Evolutionary conservation across 2,888 invertebrate species (phyloP).

Genomic region (Anthrax anthrax): DNA sequence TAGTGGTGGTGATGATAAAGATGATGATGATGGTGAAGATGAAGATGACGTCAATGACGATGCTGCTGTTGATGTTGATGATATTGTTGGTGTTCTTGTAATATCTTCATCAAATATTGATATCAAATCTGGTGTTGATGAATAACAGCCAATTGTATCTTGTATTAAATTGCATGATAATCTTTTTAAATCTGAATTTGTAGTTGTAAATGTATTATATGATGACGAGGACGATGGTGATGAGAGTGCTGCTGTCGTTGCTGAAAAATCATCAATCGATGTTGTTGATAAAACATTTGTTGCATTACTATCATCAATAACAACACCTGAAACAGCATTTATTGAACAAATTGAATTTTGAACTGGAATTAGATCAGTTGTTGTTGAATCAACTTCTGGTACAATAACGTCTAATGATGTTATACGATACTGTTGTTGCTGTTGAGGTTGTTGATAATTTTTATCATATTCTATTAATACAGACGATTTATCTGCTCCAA

Average conservation of each 20-base stretch:
- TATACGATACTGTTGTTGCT: background rate
- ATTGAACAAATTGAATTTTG: background rate
- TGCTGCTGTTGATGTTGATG: conserved; percentile 8
- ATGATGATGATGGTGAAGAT: background rate
- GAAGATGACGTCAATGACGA: background rate
- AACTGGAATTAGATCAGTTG: conserved; percentile 11
- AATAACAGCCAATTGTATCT: conserved; percentile 3
- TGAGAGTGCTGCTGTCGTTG: conserved; percentile 12
- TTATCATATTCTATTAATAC: background rate
- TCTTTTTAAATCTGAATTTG: conserved; percentile 1
- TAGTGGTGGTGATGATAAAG: background rate
- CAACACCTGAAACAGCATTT: background rate
- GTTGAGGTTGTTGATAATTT: background rate
- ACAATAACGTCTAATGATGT: conserved; percentile 12
- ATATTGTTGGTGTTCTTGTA: conserved; percentile 11
- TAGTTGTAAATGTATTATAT: background rate
- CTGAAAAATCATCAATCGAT: conserved; percentile 10
- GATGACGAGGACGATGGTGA: conserved; percentile 1
- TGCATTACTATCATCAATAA: background rate
- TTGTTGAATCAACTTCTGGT: conserved; percentile 19
- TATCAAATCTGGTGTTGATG: conserved; percentile 17
- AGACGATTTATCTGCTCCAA: background rate
- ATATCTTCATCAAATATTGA: conserved; percentile 19
- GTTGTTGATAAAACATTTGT: background rate
- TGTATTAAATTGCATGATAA: conserved; percentile 2